These are phyloP conservation scores for Coendou prehensilis DNA, from an alignment of 2,797 vertebrate species.

Conservation along the genomic window DNA sequence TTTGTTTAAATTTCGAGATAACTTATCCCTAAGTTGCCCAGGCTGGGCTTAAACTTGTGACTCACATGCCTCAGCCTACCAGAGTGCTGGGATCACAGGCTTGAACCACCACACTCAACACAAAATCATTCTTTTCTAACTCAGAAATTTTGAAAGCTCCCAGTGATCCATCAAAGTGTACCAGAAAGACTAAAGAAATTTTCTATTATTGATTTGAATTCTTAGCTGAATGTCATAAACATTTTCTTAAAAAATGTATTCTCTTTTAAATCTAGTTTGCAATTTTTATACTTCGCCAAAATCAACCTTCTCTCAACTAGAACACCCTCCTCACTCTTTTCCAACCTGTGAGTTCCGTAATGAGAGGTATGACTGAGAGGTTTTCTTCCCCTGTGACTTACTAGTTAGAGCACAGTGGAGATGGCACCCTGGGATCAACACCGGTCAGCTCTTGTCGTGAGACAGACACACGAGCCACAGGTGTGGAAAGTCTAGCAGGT, in stretches of 20 bases:
- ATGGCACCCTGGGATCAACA: neutral
- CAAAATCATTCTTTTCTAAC: neutral
- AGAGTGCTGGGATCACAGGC: neutral
- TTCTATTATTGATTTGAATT: neutral
- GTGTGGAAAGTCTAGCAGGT: neutral
- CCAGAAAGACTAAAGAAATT: conserved; percentile 50
- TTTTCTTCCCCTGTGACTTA: conserved; percentile 11
- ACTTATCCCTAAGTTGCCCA: neutral
- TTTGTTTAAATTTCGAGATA: neutral
- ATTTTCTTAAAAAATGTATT: conserved; percentile 5
- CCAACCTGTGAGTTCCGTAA: neutral
- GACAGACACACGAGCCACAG: neutral
- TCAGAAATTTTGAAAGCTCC: conserved; percentile 42
- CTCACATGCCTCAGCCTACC: neutral
- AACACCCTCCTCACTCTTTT: neutral
- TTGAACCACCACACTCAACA: neutral
- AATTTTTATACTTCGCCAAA: neutral
- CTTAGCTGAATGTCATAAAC: neutral
- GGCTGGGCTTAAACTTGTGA: neutral
- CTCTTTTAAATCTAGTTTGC: conserved; percentile 24
- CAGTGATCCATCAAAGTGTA: conserved; percentile 19
- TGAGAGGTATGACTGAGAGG: neutral
- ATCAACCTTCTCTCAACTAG: conserved; percentile 5
- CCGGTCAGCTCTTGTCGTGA: neutral
- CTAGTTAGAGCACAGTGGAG: neutral